Base-by-base conservation (phyloP, 2,888 invertebrate genomes). In the Xylophagus ater region DNA sequence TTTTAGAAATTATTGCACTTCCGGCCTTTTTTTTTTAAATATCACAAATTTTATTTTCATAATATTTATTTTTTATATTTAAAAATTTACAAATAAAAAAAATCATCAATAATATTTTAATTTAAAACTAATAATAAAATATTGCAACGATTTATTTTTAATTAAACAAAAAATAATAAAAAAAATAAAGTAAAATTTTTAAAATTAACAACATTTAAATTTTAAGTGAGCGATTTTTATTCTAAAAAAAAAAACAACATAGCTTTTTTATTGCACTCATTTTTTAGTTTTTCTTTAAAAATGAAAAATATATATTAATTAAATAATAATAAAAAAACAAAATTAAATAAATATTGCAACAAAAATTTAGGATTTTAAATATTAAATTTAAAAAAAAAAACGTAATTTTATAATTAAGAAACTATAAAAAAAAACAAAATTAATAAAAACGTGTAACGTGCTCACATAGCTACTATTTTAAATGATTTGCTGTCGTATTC, bases 1-100 rank as follows among this genome's bases (percentile, higher is more conserved):
- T n/a, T n/a, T n/a, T n/a, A n/a, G n/a, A n/a, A 30, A 31, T 36
- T 46, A 46, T 46, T 46, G 46, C 46, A 46, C 43, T 26, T 41
- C 40, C 41, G 42, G 42, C 46, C 41, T 37, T 31, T 37, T 37
- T n/a, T n/a, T n/a, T n/a, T n/a, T n/a, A n/a, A 38, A 41, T 46
- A 46, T 46, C 46, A 46, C 46, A 43, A 29, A 43, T 24, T 41
- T 32, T 24, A 17, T 37, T 20, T 37, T 37, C 20, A 12, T 26
- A 14, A 29, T 10, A 7, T 19, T 25, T 8, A 8, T 30, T 10
- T n/a, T n/a, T n/a, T n/a, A n/a, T n/a, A n/a, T n/a, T n/a, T n/a
- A n/a, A n/a, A n/a, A n/a, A n/a, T n/a, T n/a, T n/a, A n/a, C n/a
- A n/a, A n/a, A n/a, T n/a, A n/a, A n/a, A n/a, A n/a, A n/a, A n/a